A percentile compares a stretch with the other conserved stretches of the same genome.
phyloP scores from a whole-genome alignment of 2,888 invertebrate species.

The Drosophila atroscutellata region DNA sequence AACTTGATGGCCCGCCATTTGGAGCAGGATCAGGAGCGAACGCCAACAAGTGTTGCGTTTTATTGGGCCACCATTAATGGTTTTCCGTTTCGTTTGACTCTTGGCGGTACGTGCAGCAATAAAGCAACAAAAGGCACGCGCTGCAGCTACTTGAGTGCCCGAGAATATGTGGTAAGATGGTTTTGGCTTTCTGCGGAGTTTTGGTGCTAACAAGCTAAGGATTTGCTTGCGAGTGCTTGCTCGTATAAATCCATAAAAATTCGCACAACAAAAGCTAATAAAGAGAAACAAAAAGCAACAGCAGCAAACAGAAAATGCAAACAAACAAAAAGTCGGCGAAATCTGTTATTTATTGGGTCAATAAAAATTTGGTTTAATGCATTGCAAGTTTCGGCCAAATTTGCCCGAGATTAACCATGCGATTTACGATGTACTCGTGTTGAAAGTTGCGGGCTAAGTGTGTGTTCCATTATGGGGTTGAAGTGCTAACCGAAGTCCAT shows the following conservation, averaged over 20 bases:
- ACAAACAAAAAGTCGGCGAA: conserved; percentile 27
- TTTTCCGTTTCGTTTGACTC: conserved; percentile 40
- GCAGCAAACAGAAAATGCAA: conserved; percentile 9
- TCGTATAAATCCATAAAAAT: conserved; percentile 66
- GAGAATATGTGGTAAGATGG: conserved; percentile 10
- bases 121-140: conserved; percentile 35
- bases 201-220: conserved; percentile 48
- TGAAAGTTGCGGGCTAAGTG: not conserved
- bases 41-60: conserved; percentile 77
- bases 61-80: conserved; percentile 71
- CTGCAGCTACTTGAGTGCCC: conserved; percentile 64
- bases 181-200: conserved; percentile 14
- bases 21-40: conserved; percentile 32
- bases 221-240: conserved; percentile 26
- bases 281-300: conserved; percentile 27
- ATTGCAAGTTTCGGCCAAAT: conserved; percentile 58
- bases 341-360: conserved; percentile 77
- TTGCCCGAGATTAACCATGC: conserved; percentile 47
- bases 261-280: conserved; percentile 33
- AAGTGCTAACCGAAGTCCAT: conserved; percentile 16
- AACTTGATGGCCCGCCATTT: conserved; percentile 37
- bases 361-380: conserved; percentile 75
- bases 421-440: conserved; percentile 44
- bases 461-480: conserved; percentile 9
- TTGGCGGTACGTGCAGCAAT: conserved; percentile 61